Conservation (phyloP, 2,888 invertebrate species). For the Caenorhabditis sp. region DNA sequence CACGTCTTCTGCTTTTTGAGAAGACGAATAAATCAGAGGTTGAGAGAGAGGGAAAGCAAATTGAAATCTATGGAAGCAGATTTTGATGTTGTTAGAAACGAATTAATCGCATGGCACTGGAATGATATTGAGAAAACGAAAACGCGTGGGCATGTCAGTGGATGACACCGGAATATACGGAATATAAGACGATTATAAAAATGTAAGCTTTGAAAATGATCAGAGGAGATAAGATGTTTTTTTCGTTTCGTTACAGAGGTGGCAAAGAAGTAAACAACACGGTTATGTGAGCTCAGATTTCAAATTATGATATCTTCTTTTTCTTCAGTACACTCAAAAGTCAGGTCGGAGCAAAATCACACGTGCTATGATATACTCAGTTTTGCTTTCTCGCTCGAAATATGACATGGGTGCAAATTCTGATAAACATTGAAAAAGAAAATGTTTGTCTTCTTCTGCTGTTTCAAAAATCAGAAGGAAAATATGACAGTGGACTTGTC, state of each 20-base stretch:
- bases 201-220: background rate
- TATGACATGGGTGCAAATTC: too few species aligned
- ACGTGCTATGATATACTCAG: background rate
- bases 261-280: background rate
- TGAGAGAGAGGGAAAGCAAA: conserved; percentile 3
- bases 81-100: conserved; percentile 39
- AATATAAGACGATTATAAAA: background rate
- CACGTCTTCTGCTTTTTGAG: conserved; percentile 46
- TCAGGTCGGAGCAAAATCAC: background rate
- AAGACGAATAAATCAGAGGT: conserved; percentile 41
- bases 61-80: too few species aligned
- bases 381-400: too few species aligned
- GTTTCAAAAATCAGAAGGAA: too few species aligned
- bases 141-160: background rate
- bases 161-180: background rate
- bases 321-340: background rate
- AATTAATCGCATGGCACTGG: conserved; percentile 14
- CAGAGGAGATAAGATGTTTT: background rate
- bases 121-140: background rate
- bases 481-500: background rate
- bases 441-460: too few species aligned
- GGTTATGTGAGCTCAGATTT: background rate
- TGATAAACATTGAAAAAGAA: too few species aligned
- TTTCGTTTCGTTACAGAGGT: too few species aligned
- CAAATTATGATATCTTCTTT: background rate